Evolutionary conservation across 64 coral and sea anemone species (phyloP).

Genomic region (Actinia equina): DNA sequence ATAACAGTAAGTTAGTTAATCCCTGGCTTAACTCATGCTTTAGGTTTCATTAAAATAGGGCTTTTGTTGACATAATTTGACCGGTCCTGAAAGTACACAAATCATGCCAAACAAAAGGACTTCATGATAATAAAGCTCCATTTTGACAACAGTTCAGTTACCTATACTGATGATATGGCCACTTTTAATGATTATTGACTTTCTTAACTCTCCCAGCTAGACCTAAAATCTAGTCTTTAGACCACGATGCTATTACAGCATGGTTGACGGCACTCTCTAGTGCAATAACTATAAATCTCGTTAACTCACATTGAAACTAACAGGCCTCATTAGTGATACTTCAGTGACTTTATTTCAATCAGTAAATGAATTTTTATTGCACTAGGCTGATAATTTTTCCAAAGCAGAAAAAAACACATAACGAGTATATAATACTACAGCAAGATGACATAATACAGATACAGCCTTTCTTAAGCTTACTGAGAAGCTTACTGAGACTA

Average conservation of each 20-base stretch:
- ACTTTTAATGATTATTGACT: neutral
- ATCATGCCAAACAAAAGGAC: neutral
- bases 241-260: neutral
- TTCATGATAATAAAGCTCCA: neutral
- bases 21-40: neutral
- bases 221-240: neutral
- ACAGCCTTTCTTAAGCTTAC: neutral
- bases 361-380: neutral
- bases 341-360: neutral
- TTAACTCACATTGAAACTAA: neutral
- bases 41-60: conserved; percentile 7
- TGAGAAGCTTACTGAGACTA: neutral
- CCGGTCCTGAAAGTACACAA: neutral
- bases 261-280: neutral
- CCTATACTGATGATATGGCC: neutral
- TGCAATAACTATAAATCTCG: neutral
- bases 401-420: neutral
- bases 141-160: neutral
- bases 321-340: neutral
- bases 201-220: neutral
- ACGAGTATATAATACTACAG: neutral
- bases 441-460: neutral
- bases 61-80: neutral
- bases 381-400: neutral
- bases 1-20: neutral